A percentile compares a stretch with the other conserved stretches of the same genome.
phyloP scores from a whole-genome alignment of 2,113 vertebrate genomes.

The Dolichallabes microphthalmus region DNA sequence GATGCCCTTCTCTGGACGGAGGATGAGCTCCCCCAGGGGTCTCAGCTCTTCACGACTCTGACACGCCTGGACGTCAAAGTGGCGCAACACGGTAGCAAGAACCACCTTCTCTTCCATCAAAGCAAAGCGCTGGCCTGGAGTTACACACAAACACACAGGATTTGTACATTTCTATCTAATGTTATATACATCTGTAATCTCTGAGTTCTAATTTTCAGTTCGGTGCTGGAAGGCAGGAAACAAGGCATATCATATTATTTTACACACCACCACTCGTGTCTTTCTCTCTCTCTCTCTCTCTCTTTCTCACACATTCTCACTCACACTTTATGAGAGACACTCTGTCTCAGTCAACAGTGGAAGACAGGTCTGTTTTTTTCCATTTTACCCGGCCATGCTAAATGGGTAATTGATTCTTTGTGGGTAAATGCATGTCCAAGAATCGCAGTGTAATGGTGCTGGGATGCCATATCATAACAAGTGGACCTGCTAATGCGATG shows the following conservation, averaged over 20 bases:
- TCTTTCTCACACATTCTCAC: conserved; percentile 1
- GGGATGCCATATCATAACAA: conserved; percentile 43
- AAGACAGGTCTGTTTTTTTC: conserved; percentile 40
- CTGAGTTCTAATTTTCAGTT: conserved; percentile 11
- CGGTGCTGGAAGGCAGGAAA: neutral
- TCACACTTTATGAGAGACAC: conserved; percentile 40
- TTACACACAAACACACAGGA: conserved; percentile 33
- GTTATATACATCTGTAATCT: conserved; percentile 7
- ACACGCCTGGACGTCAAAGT: conserved; percentile 73
- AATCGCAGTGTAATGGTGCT: conserved; percentile 24
- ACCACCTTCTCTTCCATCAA: conserved; percentile 83
- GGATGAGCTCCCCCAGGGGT: conserved; percentile 75
- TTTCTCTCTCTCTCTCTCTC: neutral
- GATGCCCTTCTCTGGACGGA: conserved; percentile 78
- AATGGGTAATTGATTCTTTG: conserved; percentile 47
- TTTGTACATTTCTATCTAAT: conserved; percentile 10
- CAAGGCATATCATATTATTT: neutral
- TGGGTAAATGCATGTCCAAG: neutral
- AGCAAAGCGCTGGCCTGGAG: conserved; percentile 81
- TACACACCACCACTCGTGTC: too few relatives aligned
- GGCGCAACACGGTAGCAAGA: conserved; percentile 74
- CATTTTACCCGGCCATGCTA: conserved; percentile 20
- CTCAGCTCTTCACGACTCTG: conserved; percentile 76
- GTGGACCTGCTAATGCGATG: conserved; percentile 33
- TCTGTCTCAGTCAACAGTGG: conserved; percentile 48